Evolutionary conservation across 2,888 invertebrate genomes (phyloP).

Genomic region (Camptogramma bilineatum): DNA sequence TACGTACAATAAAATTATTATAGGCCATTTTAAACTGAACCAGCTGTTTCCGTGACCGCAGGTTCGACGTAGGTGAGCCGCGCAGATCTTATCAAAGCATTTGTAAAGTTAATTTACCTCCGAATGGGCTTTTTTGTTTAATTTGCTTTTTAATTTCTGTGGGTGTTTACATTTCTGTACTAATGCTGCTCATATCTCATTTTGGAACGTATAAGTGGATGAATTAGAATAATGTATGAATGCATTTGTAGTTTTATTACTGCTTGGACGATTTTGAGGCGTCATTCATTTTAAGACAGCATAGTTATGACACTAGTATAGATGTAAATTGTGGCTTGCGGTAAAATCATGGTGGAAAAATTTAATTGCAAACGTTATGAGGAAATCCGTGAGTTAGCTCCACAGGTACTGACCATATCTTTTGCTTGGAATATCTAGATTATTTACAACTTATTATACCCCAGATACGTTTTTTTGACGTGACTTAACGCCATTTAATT

Average conservation of each 20-base stretch:
- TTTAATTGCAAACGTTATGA: too few relatives aligned
- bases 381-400: too few relatives aligned
- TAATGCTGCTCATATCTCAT: constrained; percentile 42
- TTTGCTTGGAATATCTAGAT: too few relatives aligned
- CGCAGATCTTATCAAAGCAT: constrained; percentile 62
- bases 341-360: too few relatives aligned
- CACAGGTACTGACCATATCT: too few relatives aligned
- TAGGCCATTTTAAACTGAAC: constrained; percentile 7
- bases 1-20: background rate
- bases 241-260: constrained; percentile 32
- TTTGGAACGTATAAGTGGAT: constrained; percentile 32
- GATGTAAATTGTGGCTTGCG: too few relatives aligned
- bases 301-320: background rate
- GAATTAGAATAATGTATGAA: constrained; percentile 36
- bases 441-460: too few relatives aligned
- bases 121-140: constrained; percentile 46
- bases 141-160: constrained; percentile 56
- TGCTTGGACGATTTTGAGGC: constrained; percentile 21
- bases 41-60: constrained; percentile 21
- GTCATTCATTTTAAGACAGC: constrained; percentile 26
- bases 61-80: constrained; percentile 62
- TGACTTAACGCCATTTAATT: too few relatives aligned
- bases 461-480: too few relatives aligned
- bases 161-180: constrained; percentile 44
- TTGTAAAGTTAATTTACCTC: constrained; percentile 63